Evolutionary conservation across 2,113 vertebrate species (phyloP).

Genomic region (Microtus pennsylvanicus): DNA sequence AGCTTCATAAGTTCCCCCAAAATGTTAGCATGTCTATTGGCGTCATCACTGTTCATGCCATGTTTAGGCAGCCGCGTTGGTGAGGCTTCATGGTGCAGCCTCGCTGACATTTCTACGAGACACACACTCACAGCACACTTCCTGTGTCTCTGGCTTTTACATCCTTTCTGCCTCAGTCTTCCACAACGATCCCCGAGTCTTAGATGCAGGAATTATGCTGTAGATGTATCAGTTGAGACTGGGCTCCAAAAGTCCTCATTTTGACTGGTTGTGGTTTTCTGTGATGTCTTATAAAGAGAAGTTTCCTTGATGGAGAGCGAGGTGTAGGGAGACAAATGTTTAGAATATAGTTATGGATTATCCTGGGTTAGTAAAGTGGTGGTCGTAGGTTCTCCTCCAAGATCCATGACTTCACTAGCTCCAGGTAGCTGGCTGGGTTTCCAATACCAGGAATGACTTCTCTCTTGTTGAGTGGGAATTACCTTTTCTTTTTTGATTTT

Average conservation of each 20-base stretch:
- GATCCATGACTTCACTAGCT: neutral
- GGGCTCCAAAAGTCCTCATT: neutral
- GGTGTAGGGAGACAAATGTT: neutral
- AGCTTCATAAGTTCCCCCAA: neutral
- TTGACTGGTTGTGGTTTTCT: too few relatives aligned
- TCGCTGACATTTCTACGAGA: neutral
- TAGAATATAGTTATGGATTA: neutral
- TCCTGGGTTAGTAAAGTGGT: neutral
- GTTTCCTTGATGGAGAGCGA: neutral
- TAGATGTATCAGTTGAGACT: neutral
- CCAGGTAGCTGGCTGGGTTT: neutral
- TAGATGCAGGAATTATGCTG: neutral
- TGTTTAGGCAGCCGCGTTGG: neutral
- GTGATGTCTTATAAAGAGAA: neutral
- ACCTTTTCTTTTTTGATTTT: neutral
- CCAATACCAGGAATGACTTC: neutral
- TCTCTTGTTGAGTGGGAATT: neutral
- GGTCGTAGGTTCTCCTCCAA: neutral
- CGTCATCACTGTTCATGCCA: neutral
- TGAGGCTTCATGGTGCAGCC: neutral
- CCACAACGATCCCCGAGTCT: neutral
- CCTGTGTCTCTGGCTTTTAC: neutral
- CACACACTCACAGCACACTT: neutral
- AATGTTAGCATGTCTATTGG: neutral
- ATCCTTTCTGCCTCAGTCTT: neutral